Percentiles rank a stretch among this genome's conserved stretches.
Evolutionary conservation across 2,113 vertebrate species (phyloP).

Genomic region (Ranitomeya variabilis): DNA sequence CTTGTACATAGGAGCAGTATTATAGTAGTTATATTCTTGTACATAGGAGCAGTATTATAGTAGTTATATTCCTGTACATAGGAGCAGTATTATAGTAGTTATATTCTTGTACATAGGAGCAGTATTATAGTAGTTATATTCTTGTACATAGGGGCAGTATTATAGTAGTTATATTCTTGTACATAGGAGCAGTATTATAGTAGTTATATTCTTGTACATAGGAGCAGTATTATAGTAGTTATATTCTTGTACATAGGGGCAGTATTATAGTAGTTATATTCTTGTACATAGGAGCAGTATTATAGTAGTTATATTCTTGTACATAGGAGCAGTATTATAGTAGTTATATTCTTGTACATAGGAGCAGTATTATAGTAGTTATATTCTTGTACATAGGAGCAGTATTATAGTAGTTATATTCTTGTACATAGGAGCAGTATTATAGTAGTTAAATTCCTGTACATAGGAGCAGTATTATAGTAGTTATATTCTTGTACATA

Average conservation of each 20-base stretch:
- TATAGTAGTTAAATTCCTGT: neutral
- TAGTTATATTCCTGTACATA: neutral
- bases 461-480: neutral
- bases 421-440: neutral
- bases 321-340: neutral
- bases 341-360: slow-evolving; percentile 6
- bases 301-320: slow-evolving; percentile 2
- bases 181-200: neutral
- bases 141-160: neutral
- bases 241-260: neutral
- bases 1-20: neutral
- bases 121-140: neutral
- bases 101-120: neutral
- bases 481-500: neutral
- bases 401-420: slow-evolving; percentile 4
- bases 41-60: neutral
- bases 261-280: neutral
- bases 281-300: neutral
- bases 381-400: neutral
- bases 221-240: neutral
- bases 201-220: neutral
- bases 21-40: slow-evolving; percentile 10
- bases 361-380: neutral
- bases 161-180: too few relatives aligned
- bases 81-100: neutral